phyloP scores from a whole-genome alignment of 2,113 vertebrate species.

The Antigone vipio region DNA sequence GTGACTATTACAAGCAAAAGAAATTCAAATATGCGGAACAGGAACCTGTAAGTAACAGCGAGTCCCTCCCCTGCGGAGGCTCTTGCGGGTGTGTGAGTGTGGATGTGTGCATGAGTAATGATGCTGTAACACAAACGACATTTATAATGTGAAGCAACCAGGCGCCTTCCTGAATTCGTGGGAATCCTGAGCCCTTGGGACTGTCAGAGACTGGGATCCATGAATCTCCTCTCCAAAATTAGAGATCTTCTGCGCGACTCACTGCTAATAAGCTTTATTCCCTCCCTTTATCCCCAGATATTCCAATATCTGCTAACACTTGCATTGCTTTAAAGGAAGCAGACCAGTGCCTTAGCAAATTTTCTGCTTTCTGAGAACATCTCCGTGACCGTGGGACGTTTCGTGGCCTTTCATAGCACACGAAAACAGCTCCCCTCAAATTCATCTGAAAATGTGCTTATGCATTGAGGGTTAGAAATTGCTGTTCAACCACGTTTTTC shows the following conservation, averaged over 20 bases:
- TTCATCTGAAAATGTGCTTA: background rate
- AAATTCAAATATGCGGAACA: conserved; percentile 88
- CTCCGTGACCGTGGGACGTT: background rate
- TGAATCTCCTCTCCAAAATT: background rate
- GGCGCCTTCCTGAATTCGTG: background rate
- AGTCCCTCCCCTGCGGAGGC: background rate
- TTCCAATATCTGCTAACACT: background rate
- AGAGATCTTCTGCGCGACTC: background rate
- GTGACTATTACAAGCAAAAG: conserved; percentile 93
- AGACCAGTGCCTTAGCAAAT: background rate
- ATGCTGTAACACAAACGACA: background rate
- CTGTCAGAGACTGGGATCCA: background rate
- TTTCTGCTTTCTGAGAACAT: background rate
- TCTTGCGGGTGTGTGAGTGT: background rate
- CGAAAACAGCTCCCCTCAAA: background rate
- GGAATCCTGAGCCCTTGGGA: background rate
- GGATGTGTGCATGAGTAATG: background rate
- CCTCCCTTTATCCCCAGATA: background rate
- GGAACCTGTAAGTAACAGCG: conserved; percentile 49
- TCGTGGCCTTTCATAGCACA: background rate
- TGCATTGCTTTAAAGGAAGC: background rate
- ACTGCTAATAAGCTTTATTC: background rate
- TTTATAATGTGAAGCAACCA: background rate
- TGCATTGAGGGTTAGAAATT: background rate
- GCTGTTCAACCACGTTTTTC: background rate